Evolutionary conservation across 1,140 invertebrate species (phyloP).

Genomic region (Drosophila pandora): DNA sequence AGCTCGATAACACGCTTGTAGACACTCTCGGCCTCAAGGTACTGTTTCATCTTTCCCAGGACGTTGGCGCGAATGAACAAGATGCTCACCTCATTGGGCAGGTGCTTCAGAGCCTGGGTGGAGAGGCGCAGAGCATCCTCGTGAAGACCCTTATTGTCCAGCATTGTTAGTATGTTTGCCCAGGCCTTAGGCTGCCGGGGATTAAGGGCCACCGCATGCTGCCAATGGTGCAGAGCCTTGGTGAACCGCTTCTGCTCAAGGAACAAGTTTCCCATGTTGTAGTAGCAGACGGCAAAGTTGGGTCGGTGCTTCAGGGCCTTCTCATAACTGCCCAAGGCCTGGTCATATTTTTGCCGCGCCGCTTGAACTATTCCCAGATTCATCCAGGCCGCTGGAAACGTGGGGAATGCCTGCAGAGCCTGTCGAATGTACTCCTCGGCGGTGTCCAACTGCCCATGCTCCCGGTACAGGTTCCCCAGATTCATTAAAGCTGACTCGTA

Average conservation of each 20-base stretch:
- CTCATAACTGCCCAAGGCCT: slow-evolving; percentile 92
- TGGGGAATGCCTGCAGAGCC: slow-evolving; percentile 90
- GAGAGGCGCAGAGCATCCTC: slow-evolving; percentile 89
- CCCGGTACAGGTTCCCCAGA: slow-evolving; percentile 95
- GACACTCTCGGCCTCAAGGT: slow-evolving; percentile 91
- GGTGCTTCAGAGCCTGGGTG: slow-evolving; percentile 87
- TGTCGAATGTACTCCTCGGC: slow-evolving; percentile 90
- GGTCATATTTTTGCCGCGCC: slow-evolving; percentile 88
- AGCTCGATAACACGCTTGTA: slow-evolving; percentile 90
- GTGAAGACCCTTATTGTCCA: slow-evolving; percentile 91
- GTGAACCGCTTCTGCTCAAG: slow-evolving; percentile 85
- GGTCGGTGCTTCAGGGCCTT: slow-evolving; percentile 90
- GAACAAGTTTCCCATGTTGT: slow-evolving; percentile 96
- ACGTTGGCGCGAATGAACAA: slow-evolving; percentile 95
- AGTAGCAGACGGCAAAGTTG: slow-evolving; percentile 96
- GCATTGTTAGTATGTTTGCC: slow-evolving; percentile 95
- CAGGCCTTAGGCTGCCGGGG: slow-evolving; percentile 93
- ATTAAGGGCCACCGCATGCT: slow-evolving; percentile 90
- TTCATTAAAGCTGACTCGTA: slow-evolving; percentile 99
- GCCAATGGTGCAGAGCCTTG: slow-evolving; percentile 89
- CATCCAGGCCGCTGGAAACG: slow-evolving; percentile 99
- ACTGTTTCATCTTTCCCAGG: slow-evolving; percentile 91
- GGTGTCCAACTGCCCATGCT: slow-evolving; percentile 88
- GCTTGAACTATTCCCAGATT: slow-evolving; percentile 97
- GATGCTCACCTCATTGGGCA: slow-evolving; percentile 90